Evolutionary conservation across 1,140 invertebrate species (phyloP), one percentile per base, ranked within the genome.

Genomic region (Aleiodes sp.): DNA sequence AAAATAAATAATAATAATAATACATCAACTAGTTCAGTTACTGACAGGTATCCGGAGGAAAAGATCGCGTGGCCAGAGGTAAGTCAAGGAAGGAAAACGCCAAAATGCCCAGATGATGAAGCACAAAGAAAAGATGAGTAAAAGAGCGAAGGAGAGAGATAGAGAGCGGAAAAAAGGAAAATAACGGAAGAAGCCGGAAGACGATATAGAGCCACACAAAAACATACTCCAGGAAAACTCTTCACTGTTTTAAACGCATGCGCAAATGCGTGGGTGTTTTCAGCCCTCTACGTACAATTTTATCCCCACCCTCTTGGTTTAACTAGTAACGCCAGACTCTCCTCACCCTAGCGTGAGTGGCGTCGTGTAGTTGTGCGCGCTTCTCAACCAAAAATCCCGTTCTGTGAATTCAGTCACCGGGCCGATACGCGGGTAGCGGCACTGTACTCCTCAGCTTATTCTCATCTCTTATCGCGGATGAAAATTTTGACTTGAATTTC

Each of bases 331-430:
- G 26, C 37, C 61, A 41, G 60, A 73, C 71, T 71, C 71, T n/a
- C 41, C 65, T 52, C 69, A 69, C 69, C 68, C 70, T 65, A 31
- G 33, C 56, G 28, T 16, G 61, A 39, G 33, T 39, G 41, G 66
- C 39, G 46, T 33, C 69, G 65, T 73, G 64, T 68, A 62, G n/a
- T n/a, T n/a, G 60, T 72, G 75, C 72, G 60, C 76, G 70, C 75
- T 76, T 80, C 80, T 78, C 75, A 52, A 52, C 46, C 46, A 52
- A 52, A 46, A 52, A 52, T 76, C 74, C 66, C n/a, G 76, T 73
- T 70, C 74, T 78, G 76, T 26, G 60, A 70, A 73, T 72, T 84
- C 82, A 84, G 83, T 84, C 80, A 83, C 81, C 83, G 81, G 80
- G 77, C 76, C 80, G 82, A 83, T 80, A 78, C 78, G 81, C 81